Evolutionary conservation across 2,888 invertebrate species (phyloP), one percentile per base, ranked within the genome.

Genomic region (Esperia sulphurella): DNA sequence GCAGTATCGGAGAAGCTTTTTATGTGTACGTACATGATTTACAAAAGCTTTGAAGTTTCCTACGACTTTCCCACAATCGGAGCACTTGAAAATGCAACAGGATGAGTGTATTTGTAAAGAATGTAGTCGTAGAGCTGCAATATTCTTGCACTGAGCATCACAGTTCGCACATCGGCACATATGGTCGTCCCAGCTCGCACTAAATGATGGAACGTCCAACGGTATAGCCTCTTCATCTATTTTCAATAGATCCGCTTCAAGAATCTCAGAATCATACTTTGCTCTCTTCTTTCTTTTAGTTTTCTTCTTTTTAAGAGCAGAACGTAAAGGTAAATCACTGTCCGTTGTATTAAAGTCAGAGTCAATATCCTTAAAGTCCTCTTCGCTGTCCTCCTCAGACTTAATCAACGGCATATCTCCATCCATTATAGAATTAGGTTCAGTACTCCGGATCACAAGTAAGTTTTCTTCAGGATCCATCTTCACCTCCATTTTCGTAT

Each of bases 81-180:
- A 70, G 52, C 88, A 88, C 54, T 88, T 88, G 45, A 85, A 87
- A 0, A 68, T 51, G 33, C 84, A 84, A 52, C 89, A 89, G 6
- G 63, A 64, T 0, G 71, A 56, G 48, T 88, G 89, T 54, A 85
- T 87, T 63, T 88, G 81, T 38, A 83, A 41, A 0, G 86, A 77
- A 56, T 89, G 89, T 1, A 88, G 68, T 42, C 84, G 73, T 43
- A 89, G 48, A 0, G 79, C 80, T 13, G 73, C 61, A 4, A 86
- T 65, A 41, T 81, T 85, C 45, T 83, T 82, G 48, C 84, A 88
- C 30, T 80, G 74, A 0, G 86, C 85, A 48, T 87, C 85, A 33
- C 89, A 89, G 31, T 69, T 71, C 0, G 80, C 85, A 60, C 89
- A 89, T 0, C 79, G 65, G 54, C 86, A 88, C 44, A 75, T 72